These are phyloP conservation scores for Cataglyphis altisquamis DNA, from an alignment of 2,888 invertebrate genomes.

Conservation along the genomic window DNA sequence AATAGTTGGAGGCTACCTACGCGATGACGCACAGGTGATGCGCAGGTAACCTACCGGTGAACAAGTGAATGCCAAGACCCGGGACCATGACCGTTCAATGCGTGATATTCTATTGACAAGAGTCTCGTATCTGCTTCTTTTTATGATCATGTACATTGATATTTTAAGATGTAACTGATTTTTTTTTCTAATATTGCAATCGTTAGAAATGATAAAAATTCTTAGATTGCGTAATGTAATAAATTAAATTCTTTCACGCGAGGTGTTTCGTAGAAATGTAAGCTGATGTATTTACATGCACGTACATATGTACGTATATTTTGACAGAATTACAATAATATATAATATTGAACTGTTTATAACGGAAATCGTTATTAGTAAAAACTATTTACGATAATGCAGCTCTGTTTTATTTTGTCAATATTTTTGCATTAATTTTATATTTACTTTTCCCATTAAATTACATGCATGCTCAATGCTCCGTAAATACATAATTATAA, in stretches of 20 bases:
- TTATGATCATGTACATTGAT: background rate
- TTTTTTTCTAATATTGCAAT: background rate
- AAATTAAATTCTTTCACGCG: background rate
- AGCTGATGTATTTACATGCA: background rate
- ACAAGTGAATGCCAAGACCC: constrained; percentile 57
- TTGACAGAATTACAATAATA: background rate
- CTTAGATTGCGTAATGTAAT: background rate
- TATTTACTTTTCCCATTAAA: background rate
- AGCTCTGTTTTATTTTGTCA: background rate
- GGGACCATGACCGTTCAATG: constrained; percentile 40
- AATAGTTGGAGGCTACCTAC: constrained; percentile 69
- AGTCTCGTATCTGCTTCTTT: background rate
- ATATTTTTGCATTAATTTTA: background rate
- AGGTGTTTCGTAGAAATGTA: background rate
- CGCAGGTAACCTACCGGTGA: constrained; percentile 71
- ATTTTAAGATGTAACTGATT: background rate
- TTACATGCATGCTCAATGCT: background rate
- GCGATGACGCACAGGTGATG: constrained; percentile 75
- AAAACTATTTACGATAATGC: background rate
- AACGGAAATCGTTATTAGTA: background rate
- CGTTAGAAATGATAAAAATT: background rate
- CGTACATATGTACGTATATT: background rate
- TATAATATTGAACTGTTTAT: background rate
- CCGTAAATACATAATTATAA: background rate
- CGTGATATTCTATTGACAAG: background rate